Evolutionary conservation across 2,113 vertebrate genomes (phyloP).

Genomic region (Neogale vison): DNA sequence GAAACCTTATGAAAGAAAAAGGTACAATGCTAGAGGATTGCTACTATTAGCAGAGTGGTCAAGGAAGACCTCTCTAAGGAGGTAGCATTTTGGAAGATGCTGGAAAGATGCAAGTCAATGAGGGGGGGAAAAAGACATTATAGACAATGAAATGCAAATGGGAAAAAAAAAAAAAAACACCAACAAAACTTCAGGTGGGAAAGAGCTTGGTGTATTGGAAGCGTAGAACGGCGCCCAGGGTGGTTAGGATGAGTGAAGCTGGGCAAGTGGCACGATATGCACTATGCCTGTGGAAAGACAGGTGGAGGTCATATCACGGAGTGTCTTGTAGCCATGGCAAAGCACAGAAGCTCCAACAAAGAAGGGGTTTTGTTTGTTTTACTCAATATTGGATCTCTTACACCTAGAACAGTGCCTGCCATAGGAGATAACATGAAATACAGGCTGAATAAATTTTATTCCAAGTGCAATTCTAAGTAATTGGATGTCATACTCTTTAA

Average conservation of each 20-base stretch:
- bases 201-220: neutral
- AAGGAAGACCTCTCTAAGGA: neutral
- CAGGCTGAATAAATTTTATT: neutral
- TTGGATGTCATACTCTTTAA: neutral
- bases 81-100: neutral
- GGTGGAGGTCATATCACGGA: too few relatives aligned
- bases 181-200: neutral
- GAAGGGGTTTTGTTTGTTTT: neutral
- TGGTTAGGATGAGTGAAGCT: neutral
- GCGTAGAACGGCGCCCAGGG: neutral
- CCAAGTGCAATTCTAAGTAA: neutral
- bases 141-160: neutral
- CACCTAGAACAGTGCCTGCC: neutral
- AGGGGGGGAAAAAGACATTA: neutral
- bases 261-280: neutral
- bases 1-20: neutral
- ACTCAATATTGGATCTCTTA: neutral
- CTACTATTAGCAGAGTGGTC: neutral
- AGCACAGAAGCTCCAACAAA: neutral
- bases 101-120: neutral
- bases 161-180: neutral
- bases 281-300: accelerated
- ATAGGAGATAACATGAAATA: neutral
- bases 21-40: neutral
- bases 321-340: neutral